Conservation (phyloP, 2,888 invertebrate species). For the Himalopsyche kuldschensis region DNA sequence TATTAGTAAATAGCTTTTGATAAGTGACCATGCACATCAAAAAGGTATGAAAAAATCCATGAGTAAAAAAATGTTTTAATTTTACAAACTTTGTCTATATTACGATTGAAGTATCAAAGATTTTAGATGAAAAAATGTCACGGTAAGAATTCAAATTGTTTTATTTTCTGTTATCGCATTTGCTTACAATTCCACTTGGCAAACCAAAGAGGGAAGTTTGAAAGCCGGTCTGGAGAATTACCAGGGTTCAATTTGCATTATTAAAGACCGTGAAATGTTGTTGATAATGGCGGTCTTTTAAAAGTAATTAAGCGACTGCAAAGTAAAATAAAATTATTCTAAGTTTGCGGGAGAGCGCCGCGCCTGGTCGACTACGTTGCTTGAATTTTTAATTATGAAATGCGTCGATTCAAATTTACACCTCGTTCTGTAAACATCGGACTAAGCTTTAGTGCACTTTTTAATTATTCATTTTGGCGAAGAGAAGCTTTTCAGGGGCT, state of each 20-base stretch:
- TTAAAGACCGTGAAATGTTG: constrained; percentile 40
- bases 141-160: neutral
- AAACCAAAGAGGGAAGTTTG: constrained; percentile 13
- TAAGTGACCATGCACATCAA: too few relatives aligned
- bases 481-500: neutral
- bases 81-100: too few relatives aligned
- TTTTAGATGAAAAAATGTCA: neutral
- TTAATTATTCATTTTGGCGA: neutral
- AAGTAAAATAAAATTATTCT: constrained; percentile 39
- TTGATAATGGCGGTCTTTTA: constrained; percentile 39
- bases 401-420: constrained; percentile 18
- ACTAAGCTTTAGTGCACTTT: neutral
- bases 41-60: too few relatives aligned
- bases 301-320: constrained; percentile 39
- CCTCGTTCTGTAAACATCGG: constrained; percentile 7
- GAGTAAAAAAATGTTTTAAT: too few relatives aligned
- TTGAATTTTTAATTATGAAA: constrained; percentile 32
- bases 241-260: constrained; percentile 38
- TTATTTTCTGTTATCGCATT: neutral
- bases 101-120: neutral
- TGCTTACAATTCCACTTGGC: neutral
- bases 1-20: too few relatives aligned
- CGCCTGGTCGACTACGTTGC: constrained; percentile 21
- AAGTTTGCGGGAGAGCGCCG: constrained; percentile 24
- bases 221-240: constrained; percentile 19